These are phyloP conservation scores for Pilophorus perplexus DNA, from an alignment of 2,888 invertebrate species.

Conservation along the genomic window DNA sequence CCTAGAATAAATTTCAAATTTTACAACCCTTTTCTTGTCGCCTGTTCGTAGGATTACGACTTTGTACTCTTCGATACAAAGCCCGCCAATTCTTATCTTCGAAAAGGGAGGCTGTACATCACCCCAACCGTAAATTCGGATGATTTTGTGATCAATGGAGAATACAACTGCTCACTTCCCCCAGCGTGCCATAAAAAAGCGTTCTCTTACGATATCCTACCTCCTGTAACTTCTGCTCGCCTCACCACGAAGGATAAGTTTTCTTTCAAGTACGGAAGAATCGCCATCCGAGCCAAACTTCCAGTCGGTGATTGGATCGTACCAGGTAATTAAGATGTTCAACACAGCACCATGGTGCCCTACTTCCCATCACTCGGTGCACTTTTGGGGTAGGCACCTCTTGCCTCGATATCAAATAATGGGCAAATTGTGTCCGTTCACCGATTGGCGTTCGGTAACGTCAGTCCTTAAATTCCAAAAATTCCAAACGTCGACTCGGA, in stretches of 20 bases:
- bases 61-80: slow-evolving; percentile 52
- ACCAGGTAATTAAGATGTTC: slow-evolving; percentile 68
- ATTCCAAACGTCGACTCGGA: too few species aligned
- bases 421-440: too few species aligned
- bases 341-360: too few species aligned
- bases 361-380: too few species aligned
- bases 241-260: slow-evolving; percentile 63
- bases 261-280: slow-evolving; percentile 66
- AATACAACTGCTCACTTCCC: too few species aligned
- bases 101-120: slow-evolving; percentile 50
- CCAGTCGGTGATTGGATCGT: slow-evolving; percentile 76
- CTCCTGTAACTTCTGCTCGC: slow-evolving; percentile 65
- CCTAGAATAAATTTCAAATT: too few species aligned
- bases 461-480: too few species aligned
- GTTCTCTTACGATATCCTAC: slow-evolving; percentile 62
- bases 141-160: slow-evolving; percentile 44
- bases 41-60: slow-evolving; percentile 52
- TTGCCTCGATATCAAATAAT: too few species aligned
- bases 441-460: too few species aligned
- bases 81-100: slow-evolving; percentile 47
- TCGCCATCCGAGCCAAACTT: slow-evolving; percentile 68
- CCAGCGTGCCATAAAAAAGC: too few species aligned
- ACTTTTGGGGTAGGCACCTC: too few species aligned
- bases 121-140: slow-evolving; percentile 53
- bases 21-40: too few species aligned